Percentiles rank a stretch among this genome's conserved stretches.
Conservation (phyloP, 1,140 invertebrate species). For the Heliconius congener region DNA sequence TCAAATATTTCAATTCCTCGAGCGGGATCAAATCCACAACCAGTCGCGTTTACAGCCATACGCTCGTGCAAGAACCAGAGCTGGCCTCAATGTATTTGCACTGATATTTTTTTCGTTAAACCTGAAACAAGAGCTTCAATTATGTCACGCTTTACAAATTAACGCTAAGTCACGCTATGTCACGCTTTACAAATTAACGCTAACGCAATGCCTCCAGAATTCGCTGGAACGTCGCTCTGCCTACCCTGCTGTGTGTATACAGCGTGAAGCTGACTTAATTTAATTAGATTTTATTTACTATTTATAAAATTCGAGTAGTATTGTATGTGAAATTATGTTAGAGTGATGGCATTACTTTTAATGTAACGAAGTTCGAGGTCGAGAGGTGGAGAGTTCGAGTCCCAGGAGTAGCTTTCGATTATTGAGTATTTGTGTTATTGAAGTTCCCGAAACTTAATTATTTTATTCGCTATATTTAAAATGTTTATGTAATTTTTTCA, state of each 20-base stretch:
- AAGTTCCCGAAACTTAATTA: neutral
- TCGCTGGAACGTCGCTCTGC: too few relatives aligned
- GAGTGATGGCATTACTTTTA: neutral
- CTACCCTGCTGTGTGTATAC: too few relatives aligned
- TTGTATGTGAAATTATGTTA: neutral
- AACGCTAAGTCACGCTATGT: slow-evolving; percentile 11
- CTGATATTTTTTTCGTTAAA: neutral
- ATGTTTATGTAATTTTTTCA: neutral
- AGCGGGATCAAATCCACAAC: too few relatives aligned
- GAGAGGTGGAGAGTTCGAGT: neutral
- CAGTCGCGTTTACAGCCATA: too few relatives aligned
- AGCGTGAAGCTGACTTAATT: too few relatives aligned
- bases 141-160: neutral
- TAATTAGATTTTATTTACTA: neutral
- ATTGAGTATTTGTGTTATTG: neutral
- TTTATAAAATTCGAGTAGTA: neutral
- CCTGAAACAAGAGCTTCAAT: neutral
- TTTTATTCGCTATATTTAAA: neutral
- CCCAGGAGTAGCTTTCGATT: neutral
- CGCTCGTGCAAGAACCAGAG: too few relatives aligned
- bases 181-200: slow-evolving; percentile 3
- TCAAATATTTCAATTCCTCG: too few relatives aligned
- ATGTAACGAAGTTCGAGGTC: neutral
- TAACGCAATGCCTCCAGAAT: neutral
- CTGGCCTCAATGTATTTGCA: neutral